Conservation (phyloP, 2,797 vertebrate species). For the Euphonia xanthogaster region DNA sequence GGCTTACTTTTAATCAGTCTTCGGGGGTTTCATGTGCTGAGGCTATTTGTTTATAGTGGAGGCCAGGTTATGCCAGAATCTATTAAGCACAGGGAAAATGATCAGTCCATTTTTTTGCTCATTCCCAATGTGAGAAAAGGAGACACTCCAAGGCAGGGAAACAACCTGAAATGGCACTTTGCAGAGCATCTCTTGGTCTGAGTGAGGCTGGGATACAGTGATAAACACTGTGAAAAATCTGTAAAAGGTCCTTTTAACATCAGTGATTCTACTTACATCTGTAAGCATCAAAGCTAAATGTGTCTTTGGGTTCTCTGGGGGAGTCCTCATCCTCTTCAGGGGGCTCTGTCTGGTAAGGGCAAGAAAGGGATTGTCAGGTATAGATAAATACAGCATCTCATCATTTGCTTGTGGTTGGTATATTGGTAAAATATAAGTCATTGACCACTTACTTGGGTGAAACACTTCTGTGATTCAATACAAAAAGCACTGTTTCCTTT, state of each 20-base stretch:
- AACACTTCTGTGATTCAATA: not conserved
- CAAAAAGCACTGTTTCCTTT: not conserved
- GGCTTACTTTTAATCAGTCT: constrained; percentile 56
- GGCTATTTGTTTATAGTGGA: constrained; percentile 43
- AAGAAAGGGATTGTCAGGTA: not conserved
- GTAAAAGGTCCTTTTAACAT: not conserved
- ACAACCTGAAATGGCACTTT: not conserved
- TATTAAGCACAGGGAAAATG: constrained; percentile 16
- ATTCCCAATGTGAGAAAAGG: not conserved
- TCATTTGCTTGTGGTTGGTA: not conserved
- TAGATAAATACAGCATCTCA: not conserved
- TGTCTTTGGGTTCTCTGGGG: not conserved
- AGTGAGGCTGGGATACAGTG: not conserved
- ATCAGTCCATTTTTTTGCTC: not conserved
- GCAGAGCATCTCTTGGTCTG: not conserved
- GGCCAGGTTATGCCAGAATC: constrained; percentile 46
- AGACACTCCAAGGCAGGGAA: not conserved
- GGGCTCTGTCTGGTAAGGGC: not conserved
- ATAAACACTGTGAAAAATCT: not conserved
- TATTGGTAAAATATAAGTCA: not conserved
- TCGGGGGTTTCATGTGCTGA: constrained; percentile 1
- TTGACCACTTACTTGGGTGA: not conserved
- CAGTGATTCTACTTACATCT: not conserved
- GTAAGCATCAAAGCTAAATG: not conserved
- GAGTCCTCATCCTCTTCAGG: not conserved